Conservation (phyloP, 2,797 vertebrate species). For the Natrix natrix region DNA sequence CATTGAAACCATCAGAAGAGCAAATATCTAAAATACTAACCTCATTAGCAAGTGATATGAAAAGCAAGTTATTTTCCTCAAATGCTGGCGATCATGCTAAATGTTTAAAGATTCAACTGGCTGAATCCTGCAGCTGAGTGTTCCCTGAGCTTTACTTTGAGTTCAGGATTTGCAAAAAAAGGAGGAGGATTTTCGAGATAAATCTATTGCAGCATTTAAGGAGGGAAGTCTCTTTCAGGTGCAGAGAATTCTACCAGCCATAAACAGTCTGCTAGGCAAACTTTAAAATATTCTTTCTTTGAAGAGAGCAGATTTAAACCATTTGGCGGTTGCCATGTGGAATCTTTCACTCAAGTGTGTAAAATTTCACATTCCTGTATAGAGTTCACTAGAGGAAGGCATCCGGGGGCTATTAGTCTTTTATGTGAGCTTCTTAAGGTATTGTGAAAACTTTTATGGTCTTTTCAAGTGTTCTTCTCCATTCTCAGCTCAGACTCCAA, state of each 20-base stretch:
- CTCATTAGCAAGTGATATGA: background rate
- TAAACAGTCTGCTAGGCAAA: constrained; percentile 40
- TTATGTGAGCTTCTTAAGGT: constrained; percentile 47
- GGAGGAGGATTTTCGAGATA: constrained; percentile 55
- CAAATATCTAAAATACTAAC: background rate
- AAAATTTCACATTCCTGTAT: constrained; percentile 43
- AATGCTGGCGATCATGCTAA: background rate
- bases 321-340: background rate
- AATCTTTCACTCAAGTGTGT: constrained; percentile 22
- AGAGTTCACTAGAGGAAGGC: constrained; percentile 32
- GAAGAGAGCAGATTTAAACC: constrained; percentile 33
- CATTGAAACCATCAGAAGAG: background rate
- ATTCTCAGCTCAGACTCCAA: background rate
- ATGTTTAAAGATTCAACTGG: background rate
- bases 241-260: constrained; percentile 38
- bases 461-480: constrained; percentile 19
- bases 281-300: constrained; percentile 36
- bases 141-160: constrained; percentile 48
- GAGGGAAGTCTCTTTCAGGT: constrained; percentile 25
- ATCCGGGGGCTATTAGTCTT: constrained; percentile 17
- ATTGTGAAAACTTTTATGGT: constrained; percentile 31
- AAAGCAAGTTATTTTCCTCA: background rate
- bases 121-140: background rate
- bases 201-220: constrained; percentile 40
- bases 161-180: constrained; percentile 49